These are phyloP conservation scores for Iselma pallidipennis DNA, from an alignment of 2,888 invertebrate species.

Conservation along the genomic window DNA sequence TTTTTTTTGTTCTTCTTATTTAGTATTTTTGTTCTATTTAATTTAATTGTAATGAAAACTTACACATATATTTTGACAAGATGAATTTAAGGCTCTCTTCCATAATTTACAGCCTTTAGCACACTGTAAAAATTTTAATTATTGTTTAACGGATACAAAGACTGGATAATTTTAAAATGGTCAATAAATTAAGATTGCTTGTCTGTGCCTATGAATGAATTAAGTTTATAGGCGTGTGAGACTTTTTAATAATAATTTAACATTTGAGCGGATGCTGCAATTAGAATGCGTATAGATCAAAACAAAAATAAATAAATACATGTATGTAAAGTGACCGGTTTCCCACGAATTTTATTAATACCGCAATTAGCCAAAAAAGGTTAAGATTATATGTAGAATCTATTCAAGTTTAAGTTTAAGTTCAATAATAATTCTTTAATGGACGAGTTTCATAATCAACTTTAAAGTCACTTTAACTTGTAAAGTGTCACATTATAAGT, in stretches of 20 bases:
- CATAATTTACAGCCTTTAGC: conserved; percentile 78
- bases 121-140: conserved; percentile 66
- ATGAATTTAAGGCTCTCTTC: conserved; percentile 73
- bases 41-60: conserved; percentile 57
- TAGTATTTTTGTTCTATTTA: too few species aligned
- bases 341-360: conserved; percentile 33
- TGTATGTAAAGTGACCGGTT: conserved; percentile 29
- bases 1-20: too few species aligned
- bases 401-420: too few species aligned
- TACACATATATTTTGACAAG: conserved; percentile 82
- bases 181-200: conserved; percentile 5
- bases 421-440: too few species aligned
- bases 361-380: too few species aligned
- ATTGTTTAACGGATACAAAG: conserved; percentile 8
- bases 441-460: too few species aligned
- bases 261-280: conserved; percentile 45
- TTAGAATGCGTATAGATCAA: conserved; percentile 44
- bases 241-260: conserved; percentile 29
- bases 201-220: conserved; percentile 19
- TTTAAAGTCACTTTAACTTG: too few species aligned
- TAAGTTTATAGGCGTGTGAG: conserved; percentile 36
- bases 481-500: too few species aligned
- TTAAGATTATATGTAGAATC: too few species aligned
- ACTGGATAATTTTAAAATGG: neutral
- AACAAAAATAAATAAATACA: conserved; percentile 26